A percentile compares a stretch with the other conserved stretches of the same genome.
Evolutionary conservation across 2,113 vertebrate genomes (phyloP).

Genomic region (Isichthys henryi): DNA sequence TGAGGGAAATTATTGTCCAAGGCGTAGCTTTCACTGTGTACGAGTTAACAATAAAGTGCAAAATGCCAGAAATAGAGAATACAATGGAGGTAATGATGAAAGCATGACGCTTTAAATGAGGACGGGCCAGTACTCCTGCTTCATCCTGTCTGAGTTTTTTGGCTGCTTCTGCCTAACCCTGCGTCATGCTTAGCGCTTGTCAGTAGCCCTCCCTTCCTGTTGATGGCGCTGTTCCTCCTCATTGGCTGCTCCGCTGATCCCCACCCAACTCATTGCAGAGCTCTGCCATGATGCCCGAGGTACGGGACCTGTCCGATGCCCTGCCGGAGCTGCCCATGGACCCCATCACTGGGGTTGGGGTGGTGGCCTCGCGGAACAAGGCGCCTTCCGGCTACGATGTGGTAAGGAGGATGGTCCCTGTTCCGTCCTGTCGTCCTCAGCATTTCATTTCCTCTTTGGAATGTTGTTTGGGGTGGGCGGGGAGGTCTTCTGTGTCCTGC

Average conservation of each 20-base stretch:
- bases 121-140: background rate
- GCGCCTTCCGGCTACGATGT: conserved; percentile 90
- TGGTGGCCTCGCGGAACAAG: conserved; percentile 83
- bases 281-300: conserved; percentile 81
- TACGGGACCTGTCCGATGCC: conserved; percentile 85
- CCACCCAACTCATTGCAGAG: conserved; percentile 54
- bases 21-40: background rate
- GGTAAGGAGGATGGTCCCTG: conserved; percentile 57
- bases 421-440: background rate
- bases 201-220: background rate
- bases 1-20: background rate
- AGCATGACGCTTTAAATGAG: background rate
- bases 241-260: background rate
- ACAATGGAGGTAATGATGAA: background rate
- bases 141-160: background rate
- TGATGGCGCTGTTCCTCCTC: background rate
- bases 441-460: background rate
- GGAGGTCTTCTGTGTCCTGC: background rate
- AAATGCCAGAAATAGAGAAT: background rate
- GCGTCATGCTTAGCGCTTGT: background rate
- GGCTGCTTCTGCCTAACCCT: background rate
- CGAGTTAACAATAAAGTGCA: background rate
- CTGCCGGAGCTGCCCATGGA: conserved; percentile 84
- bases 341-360: conserved; percentile 91
- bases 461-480: background rate